Evolutionary conservation across 1,140 invertebrate species (phyloP).

Genomic region (Drosophila carrolli): DNA sequence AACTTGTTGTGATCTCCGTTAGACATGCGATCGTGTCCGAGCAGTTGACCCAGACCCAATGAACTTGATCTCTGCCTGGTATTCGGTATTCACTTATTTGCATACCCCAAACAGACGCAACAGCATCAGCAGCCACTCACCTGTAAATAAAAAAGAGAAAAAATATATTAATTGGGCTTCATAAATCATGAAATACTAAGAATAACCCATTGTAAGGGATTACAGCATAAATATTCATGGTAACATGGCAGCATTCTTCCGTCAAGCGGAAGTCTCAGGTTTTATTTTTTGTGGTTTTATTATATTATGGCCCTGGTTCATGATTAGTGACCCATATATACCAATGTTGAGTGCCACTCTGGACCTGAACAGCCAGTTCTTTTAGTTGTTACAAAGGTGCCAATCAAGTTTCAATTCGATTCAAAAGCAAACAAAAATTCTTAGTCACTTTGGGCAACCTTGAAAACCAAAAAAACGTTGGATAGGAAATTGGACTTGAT

Average conservation of each 20-base stretch:
- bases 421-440: slow-evolving; percentile 18
- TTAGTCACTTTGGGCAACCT: slow-evolving; percentile 18
- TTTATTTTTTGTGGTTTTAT: neutral
- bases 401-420: slow-evolving; percentile 24
- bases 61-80: slow-evolving; percentile 67
- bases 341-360: slow-evolving; percentile 11
- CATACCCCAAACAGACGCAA: slow-evolving; percentile 7
- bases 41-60: slow-evolving; percentile 75
- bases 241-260: slow-evolving; percentile 15
- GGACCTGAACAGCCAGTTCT: slow-evolving; percentile 23
- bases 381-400: slow-evolving; percentile 34
- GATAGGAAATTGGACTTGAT: neutral
- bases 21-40: slow-evolving; percentile 25
- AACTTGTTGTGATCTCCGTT: slow-evolving; percentile 65
- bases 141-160: slow-evolving; percentile 42
- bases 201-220: slow-evolving; percentile 11
- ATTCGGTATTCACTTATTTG: slow-evolving; percentile 11
- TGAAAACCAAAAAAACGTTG: neutral
- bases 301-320: slow-evolving; percentile 19
- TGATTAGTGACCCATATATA: slow-evolving; percentile 47
- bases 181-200: slow-evolving; percentile 27
- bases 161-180: slow-evolving; percentile 13
- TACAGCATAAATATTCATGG: slow-evolving; percentile 26
- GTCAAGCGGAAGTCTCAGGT: slow-evolving; percentile 18
- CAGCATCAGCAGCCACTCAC: slow-evolving; percentile 16